Base-by-base conservation (phyloP, 2,113 vertebrate genomes). In the Cryptomyrus ogoouensis region DNA sequence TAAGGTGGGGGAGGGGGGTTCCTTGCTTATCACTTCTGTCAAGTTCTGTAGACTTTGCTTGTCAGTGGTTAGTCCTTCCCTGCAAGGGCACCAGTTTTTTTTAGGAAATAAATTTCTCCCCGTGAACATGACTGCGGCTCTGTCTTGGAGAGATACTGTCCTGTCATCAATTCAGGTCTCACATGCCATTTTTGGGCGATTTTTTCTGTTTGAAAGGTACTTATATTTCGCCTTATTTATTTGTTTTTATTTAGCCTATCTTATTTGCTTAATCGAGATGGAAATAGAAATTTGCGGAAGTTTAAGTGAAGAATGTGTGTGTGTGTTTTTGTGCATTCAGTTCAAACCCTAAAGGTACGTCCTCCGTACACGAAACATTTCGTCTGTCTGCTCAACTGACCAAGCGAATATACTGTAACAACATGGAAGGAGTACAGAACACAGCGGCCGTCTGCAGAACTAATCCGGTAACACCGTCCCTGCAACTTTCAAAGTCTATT, bases 341-440 rank as follows among this genome's bases (percentile, higher is more conserved):
- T 31, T 39, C 5, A 39, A 83, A 12, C 0, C 21, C 21, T 83
- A 42, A 47, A 21, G 19, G 44, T 47, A 83, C 39, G 3, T 24
- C 39, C 39, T 83, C 80, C 31, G 80, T 47, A n/a, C 9, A 21
- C 35, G 42, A 83, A 83, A 47, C 21, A 83, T 83, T n/a, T 88
- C 58, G 27, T 88, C 58, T 52, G 42, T 56, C 24, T 31, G 83
- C 46, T 50, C 85, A 70, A 44, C 53, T 87, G 53, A 24, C 53
- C 49, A 46, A 44, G 13, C 58, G 46, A 74, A 74, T 74, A 58
- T 56, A 90, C 70, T 83, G 87, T 58, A 88, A 90, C 85, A 90
- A 90, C 91, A 88, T 88, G 77, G 39, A 53, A 86, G 83, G 86
- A 56, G 88, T 83, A 47, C 39, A 88, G 50, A 42, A 46, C 35